Base-by-base conservation (phyloP, 2,888 invertebrate genomes). In the Pediacus dermestoides region DNA sequence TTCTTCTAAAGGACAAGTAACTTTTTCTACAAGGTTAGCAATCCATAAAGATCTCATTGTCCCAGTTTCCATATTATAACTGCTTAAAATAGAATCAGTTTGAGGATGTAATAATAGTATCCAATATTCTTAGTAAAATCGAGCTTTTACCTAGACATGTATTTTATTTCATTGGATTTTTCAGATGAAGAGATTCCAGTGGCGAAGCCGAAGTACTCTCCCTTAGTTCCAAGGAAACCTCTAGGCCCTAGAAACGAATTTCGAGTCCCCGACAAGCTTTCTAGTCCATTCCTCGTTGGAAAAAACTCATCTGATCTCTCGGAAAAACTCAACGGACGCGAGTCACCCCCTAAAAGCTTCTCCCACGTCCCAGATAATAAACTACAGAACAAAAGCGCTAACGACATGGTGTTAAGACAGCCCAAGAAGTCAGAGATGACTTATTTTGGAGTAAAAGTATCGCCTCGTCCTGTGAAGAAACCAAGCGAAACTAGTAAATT, bases 351-450 rank as follows among this genome's bases (percentile, higher is more conserved):
- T 21, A 47, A 42, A 33, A 53, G 53, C 26, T 47, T 46, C 22
- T 46, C 39, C 12, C 52, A 44, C 14, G 26, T 48, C 12, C 36
- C 43, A 4, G 50, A 53, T 13, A 34, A 15, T 11, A 46, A 43
- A 39, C 31, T 51, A 14, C 47, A 44, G 46, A 44, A 10, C 35
- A 55, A 49, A 36, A 51, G 47, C 31, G 31, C 44, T 30, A 56
- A 48, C 31, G 58, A 60, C 28, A 53, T 60, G 10, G 64, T 69
- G 12, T 46, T 69, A 23, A 53, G 69, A 41, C 66, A 67, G 47
- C 69, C 68, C 2, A 67, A 61, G 45, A 61, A 63, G 41, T 68
- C 68, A 1, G 67, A 69, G 57, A 65, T 68, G 67, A 63, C 66
- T 2, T 69, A 69, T 36, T 68, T 69, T 39, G 69, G 69, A 8